Base-by-base conservation (phyloP, 2,113 vertebrate species). In the Henicopernis longicauda region DNA sequence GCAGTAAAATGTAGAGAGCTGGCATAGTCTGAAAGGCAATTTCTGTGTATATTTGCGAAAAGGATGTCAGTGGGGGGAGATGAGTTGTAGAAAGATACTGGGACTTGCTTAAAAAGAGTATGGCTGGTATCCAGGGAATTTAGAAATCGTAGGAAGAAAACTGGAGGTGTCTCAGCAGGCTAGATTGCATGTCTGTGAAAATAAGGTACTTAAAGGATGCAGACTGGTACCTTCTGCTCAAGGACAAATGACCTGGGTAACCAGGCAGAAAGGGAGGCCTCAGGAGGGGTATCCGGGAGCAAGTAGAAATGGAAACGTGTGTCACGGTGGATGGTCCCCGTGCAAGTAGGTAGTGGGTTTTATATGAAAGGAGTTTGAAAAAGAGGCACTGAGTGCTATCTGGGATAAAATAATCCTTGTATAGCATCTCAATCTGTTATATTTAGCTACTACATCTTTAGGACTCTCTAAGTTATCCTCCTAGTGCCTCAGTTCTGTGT, bases 41-140 rank as follows among this genome's bases (percentile, higher is more conserved):
- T 97, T 77, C 74, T 82, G 66, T 69, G 73, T 82, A 4, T 93
- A 2, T 93, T 94, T 93, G 87, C 3, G 0, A 91, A 69, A 89
- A 72, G 84, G 45, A 65, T 94, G 81, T 82, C 40, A 16, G 74
- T 61, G 65, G 27, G 78, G 90, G 81, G 81, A 89, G 72, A 31
- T 42, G 93, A 87, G 78, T 74, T 91, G 62, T 42, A 79, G 89
- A 77, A 65, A 90, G 92, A 91, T 93, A 71, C 84, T 91, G 87
- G 31, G 77, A 67, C 84, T 97, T 82, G 82, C 82, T 93, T 94
- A 54, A 92, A 87, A 95, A 61, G 78, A 84, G 27, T 57, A 57
- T 89, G 90, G 84, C 90, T 90, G 78, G 71, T 87, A 69, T 85
- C 93, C 96, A 94, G 81, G 84, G 92, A 93, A 62, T 93, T 94